These are phyloP conservation scores for Druceiella hillmani DNA, from an alignment of 2,888 invertebrate genomes.

Conservation along the genomic window DNA sequence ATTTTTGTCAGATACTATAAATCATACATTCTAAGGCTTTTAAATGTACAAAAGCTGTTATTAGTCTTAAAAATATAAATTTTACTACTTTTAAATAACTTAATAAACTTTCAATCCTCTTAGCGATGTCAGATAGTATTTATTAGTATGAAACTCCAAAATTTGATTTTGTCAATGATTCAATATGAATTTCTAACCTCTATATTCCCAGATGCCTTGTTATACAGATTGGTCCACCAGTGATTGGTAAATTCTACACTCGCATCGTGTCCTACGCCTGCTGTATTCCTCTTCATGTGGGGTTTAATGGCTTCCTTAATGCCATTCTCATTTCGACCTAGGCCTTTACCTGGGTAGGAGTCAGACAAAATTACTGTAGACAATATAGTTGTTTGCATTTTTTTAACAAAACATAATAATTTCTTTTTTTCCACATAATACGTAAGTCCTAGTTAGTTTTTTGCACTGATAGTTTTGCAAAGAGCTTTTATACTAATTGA, in stretches of 20 bases:
- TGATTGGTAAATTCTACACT: slow-evolving; percentile 72
- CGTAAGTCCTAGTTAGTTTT: too few relatives aligned
- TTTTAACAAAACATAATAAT: neutral
- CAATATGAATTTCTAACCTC: slow-evolving; percentile 36
- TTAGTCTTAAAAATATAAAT: too few relatives aligned
- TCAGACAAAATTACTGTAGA: slow-evolving; percentile 7
- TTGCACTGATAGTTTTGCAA: too few relatives aligned
- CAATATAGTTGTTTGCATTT: slow-evolving; percentile 7
- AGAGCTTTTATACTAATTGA: too few relatives aligned
- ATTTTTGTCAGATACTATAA: too few relatives aligned
- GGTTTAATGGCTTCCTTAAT: slow-evolving; percentile 73
- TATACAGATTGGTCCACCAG: slow-evolving; percentile 80
- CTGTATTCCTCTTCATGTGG: slow-evolving; percentile 71
- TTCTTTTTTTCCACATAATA: slow-evolving; percentile 5
- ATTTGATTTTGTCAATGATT: too few relatives aligned
- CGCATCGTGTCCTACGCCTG: slow-evolving; percentile 72
- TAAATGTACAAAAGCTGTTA: too few relatives aligned
- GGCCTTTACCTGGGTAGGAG: slow-evolving; percentile 63
- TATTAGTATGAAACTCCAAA: too few relatives aligned
- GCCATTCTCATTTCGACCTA: slow-evolving; percentile 77
- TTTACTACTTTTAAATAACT: too few relatives aligned
- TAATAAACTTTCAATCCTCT: too few relatives aligned
- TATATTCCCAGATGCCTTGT: slow-evolving; percentile 67
- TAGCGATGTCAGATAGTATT: too few relatives aligned
- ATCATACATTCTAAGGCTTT: too few relatives aligned